Conservation (phyloP, 2,888 invertebrate species). For the Endotricha flammealis region DNA sequence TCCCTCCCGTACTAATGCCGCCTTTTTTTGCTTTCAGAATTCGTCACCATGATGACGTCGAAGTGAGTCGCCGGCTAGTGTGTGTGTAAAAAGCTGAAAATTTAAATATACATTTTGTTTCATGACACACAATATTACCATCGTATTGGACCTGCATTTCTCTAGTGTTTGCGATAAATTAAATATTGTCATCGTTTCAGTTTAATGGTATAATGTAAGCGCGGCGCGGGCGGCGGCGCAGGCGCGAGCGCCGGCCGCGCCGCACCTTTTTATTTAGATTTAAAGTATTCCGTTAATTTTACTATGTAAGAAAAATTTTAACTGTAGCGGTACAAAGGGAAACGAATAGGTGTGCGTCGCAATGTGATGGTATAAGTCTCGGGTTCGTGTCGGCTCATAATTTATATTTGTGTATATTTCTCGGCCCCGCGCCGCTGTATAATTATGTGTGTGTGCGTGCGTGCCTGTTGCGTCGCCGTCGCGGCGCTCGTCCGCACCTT, state of each 20-base stretch:
- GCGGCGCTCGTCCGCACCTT: conserved; percentile 51
- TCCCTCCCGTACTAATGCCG: conserved; percentile 26
- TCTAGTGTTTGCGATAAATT: conserved; percentile 79
- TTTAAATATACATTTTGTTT: conserved; percentile 81
- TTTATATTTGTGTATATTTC: conserved; percentile 56
- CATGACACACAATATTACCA: conserved; percentile 80
- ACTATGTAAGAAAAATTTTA: conserved; percentile 69
- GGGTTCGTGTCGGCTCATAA: conserved; percentile 53
- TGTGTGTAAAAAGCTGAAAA: conserved; percentile 79
- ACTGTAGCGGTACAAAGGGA: conserved; percentile 71
- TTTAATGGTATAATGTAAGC: conserved; percentile 43
- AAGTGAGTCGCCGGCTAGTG: conserved; percentile 91
- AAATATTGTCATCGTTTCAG: conserved; percentile 76
- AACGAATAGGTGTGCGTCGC: conserved; percentile 69
- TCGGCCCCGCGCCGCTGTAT: conserved; percentile 21
- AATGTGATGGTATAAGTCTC: conserved; percentile 57
- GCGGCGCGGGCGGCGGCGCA: conserved; percentile 26
- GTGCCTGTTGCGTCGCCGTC: conserved; percentile 33
- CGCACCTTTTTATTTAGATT: conserved; percentile 68
- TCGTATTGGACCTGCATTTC: conserved; percentile 80
- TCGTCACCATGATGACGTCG: conserved; percentile 99
- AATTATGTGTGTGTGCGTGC: conserved; percentile 37
- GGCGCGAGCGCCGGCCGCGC: conserved; percentile 33
- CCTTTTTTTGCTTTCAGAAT: conserved; percentile 85
- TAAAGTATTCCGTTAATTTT: conserved; percentile 77